Evolutionary conservation across 2,888 invertebrate genomes (phyloP).

Genomic region (Erebia epiphron): DNA sequence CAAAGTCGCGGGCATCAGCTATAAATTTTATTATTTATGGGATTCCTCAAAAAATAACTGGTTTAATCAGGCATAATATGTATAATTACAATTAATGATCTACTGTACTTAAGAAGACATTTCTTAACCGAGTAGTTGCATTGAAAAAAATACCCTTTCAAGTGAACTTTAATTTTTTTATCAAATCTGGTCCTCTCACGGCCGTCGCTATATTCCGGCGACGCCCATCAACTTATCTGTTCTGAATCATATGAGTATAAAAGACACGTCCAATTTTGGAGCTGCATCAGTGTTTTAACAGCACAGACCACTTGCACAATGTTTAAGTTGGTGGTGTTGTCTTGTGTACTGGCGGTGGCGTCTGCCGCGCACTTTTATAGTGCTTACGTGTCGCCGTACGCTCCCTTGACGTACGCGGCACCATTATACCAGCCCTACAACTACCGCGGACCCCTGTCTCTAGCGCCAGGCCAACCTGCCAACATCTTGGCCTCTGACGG

Average conservation of each 20-base stretch:
- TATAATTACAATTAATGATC: not conserved
- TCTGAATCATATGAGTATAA: slow-evolving; percentile 55
- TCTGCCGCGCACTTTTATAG: slow-evolving; percentile 79
- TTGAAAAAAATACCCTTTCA: slow-evolving; percentile 35
- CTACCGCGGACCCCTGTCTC: slow-evolving; percentile 74
- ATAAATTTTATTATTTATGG: not conserved
- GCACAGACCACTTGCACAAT: slow-evolving; percentile 77
- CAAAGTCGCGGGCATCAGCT: too few relatives aligned
- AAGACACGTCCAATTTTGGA: slow-evolving; percentile 68
- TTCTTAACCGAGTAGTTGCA: not conserved
- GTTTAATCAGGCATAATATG: not conserved
- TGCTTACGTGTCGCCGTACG: slow-evolving; percentile 76
- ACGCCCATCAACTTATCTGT: slow-evolving; percentile 53
- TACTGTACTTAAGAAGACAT: not conserved
- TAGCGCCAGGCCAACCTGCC: slow-evolving; percentile 74
- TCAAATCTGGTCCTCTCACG: slow-evolving; percentile 67
- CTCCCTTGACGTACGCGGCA: not conserved
- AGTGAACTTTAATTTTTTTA: slow-evolving; percentile 48
- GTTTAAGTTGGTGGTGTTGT: slow-evolving; percentile 85
- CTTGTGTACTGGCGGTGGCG: slow-evolving; percentile 82
- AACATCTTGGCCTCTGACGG: slow-evolving; percentile 72
- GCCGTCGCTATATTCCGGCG: slow-evolving; percentile 60
- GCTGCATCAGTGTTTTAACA: slow-evolving; percentile 71
- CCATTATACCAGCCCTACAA: slow-evolving; percentile 50
- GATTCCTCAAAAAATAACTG: not conserved